These are phyloP conservation scores for Auanema freiburgensis DNA, from an alignment of 2,888 invertebrate species.

Conservation along the genomic window DNA sequence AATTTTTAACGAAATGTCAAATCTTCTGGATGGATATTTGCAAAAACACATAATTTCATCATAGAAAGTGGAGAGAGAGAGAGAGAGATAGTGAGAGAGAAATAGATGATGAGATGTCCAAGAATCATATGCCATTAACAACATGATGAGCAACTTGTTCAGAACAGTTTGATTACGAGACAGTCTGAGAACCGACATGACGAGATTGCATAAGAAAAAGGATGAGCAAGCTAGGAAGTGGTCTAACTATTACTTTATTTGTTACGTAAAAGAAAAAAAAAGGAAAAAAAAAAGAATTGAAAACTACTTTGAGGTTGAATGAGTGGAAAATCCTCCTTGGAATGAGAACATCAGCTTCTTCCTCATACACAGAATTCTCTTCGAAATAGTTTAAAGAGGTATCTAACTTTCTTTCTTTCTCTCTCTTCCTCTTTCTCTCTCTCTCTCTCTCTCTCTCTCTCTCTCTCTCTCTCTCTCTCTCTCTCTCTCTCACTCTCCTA, in stretches of 20 bases:
- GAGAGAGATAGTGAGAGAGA: no score
- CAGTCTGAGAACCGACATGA: neutral
- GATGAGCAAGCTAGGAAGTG: neutral
- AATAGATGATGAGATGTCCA: no score
- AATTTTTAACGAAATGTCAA: no score
- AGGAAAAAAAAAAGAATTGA: neutral
- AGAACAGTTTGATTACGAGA: neutral
- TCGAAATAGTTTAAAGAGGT: neutral
- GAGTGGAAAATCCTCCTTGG: slow-evolving; percentile 6
- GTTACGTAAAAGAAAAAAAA: neutral
- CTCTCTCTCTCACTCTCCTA: slow-evolving; percentile 6
- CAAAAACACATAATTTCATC: no score
- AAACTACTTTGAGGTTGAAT: neutral
- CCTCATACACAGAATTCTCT: no score
- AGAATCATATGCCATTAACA: neutral
- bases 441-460: neutral
- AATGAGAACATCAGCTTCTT: no score
- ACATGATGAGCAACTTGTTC: neutral
- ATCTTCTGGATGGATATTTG: no score
- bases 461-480: slow-evolving; percentile 8
- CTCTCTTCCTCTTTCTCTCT: neutral
- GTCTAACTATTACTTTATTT: neutral
- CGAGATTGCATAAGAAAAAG: neutral
- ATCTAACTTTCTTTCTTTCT: neutral
- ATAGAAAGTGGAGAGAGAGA: no score